Conservation (phyloP, 2,113 vertebrate species). For the Polypterus senegalus region DNA sequence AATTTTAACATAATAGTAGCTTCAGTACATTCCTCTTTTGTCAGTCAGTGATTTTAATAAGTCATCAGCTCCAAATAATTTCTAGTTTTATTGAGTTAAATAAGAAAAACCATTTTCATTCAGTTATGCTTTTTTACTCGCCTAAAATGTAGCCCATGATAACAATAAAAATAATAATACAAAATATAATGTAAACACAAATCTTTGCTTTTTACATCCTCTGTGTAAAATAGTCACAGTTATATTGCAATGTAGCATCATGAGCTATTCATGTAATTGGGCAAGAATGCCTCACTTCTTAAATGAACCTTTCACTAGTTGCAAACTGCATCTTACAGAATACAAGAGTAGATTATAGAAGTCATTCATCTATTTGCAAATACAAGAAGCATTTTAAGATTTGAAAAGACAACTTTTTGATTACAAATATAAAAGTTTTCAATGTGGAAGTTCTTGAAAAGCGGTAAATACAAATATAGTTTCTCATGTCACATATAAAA, state of each 20-base stretch:
- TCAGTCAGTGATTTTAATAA: constrained; percentile 21
- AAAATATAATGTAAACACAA: constrained; percentile 32
- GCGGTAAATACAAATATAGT: too few relatives aligned
- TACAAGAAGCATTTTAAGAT: neutral
- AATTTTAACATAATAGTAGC: constrained; percentile 49
- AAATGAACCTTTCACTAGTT: constrained; percentile 24
- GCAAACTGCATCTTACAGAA: constrained; percentile 2
- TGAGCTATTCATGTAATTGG: constrained; percentile 48
- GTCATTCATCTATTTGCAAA: constrained; percentile 1
- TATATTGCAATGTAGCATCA: constrained; percentile 54
- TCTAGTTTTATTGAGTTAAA: constrained; percentile 45
- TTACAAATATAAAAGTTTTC: too few relatives aligned
- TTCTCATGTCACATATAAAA: too few relatives aligned
- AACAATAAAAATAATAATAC: constrained; percentile 32
- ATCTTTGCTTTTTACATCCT: too few relatives aligned
- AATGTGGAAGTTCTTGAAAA: too few relatives aligned
- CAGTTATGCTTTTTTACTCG: constrained; percentile 20
- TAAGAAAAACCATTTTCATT: constrained; percentile 20
- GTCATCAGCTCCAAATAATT: constrained; percentile 37
- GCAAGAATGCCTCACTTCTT: constrained; percentile 23
- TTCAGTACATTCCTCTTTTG: constrained; percentile 30
- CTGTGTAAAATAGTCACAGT: constrained; percentile 13
- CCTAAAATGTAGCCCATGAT: too few relatives aligned
- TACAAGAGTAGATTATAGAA: neutral
- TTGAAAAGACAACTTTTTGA: too few relatives aligned